Evolutionary conservation across 30 jellyfish, hydroid and myxozoan species (phyloP), one percentile per base, ranked within the genome.

Genomic region (Euphysa ruthae): DNA sequence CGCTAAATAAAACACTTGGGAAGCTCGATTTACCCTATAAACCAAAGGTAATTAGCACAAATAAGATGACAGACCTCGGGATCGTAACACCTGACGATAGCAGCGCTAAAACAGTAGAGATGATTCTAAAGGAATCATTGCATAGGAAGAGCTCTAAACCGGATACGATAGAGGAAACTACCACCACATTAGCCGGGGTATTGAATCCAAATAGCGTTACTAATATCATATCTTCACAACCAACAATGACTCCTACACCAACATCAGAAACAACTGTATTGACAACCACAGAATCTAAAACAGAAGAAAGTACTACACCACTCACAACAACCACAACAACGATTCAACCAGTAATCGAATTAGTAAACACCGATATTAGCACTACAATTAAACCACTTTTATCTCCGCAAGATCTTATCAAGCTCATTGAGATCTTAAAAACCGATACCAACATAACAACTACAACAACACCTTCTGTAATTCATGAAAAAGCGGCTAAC

Each of bases 331-430:
- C 66, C 21, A n/a, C 30, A 0, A 52, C 70, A 5, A 56, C 69
- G 25, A 56, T 4, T 20, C 43, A 22, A 56, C 35, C 69, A 56
- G 43, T 42, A 5, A 8, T 46, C 8, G 60, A 46, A n/a, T n/a
- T 46, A 5, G 3, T 2, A 29, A 46, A n/a, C 23, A 29, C 60
- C 10, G 60, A 46, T 29, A 8, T 10, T 46, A n/a, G 28, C 4
- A 46, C 6, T 29, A 46, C 60, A n/a, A 29, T 46, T 3, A 46
- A 46, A 10, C 60, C 60, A 46, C 23, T 46, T 5, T 46, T 46
- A 46, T 46, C 60, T 46, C 60, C 60, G 23, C 60, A 46, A 46
- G 60, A 46, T 46, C 23, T 46, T n/a, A 46, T 46, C 18, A 46
- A 25, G 23, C 60, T 46, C 23, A 46, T 46, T 46, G 28, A 10